phyloP scores from a whole-genome alignment of 2,797 vertebrate genomes.

The Megaceryle alcyon region DNA sequence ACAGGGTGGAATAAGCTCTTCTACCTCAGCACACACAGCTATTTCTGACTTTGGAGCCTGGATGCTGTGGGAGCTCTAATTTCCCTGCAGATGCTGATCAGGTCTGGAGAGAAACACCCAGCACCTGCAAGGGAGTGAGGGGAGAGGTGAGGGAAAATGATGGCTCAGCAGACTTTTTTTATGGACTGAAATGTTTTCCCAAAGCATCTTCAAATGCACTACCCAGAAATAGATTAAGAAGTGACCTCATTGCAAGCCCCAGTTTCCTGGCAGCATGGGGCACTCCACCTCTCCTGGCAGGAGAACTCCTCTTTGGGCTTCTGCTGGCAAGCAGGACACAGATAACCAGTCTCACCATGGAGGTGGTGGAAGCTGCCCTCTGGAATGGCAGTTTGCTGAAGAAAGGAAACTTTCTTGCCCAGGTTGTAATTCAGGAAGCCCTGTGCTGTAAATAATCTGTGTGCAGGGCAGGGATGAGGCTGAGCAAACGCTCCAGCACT shows the following conservation, averaged over 20 bases:
- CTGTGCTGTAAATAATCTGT: background rate
- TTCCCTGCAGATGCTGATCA: background rate
- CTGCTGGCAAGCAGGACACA: background rate
- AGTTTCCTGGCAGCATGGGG: background rate
- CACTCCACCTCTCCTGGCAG: background rate
- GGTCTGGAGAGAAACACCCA: background rate
- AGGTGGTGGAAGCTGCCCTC: background rate
- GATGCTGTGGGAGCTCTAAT: slow-evolving; percentile 7
- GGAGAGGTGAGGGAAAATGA: background rate
- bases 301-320: background rate
- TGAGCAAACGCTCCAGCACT: background rate
- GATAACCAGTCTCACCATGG: background rate
- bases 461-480: background rate
- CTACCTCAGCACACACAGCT: background rate
- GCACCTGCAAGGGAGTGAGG: background rate
- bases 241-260: background rate
- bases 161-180: background rate
- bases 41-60: slow-evolving; percentile 15
- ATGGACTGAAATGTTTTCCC: background rate
- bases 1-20: slow-evolving; percentile 8
- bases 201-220: background rate
- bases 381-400: slow-evolving; percentile 10
- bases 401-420: slow-evolving; percentile 37
- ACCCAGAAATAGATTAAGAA: background rate
- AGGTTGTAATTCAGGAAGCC: background rate